Conservation (phyloP, 2,888 invertebrate species). For the Acanthosepion lycidas region DNA sequence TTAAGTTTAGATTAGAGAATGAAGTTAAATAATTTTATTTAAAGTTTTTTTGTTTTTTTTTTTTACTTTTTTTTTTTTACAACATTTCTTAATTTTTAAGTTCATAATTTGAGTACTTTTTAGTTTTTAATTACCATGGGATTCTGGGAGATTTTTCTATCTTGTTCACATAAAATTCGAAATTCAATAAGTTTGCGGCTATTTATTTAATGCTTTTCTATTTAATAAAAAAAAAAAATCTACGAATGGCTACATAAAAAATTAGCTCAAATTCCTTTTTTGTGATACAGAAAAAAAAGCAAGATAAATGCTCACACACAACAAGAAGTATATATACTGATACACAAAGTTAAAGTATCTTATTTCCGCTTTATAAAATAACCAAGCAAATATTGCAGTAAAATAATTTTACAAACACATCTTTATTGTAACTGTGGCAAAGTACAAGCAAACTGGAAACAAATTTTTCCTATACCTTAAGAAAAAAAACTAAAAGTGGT, state of each 20-base stretch:
- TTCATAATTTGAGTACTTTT: background rate
- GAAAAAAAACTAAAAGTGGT: background rate
- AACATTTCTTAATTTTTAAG: background rate
- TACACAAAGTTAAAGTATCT: background rate
- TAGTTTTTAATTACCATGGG: background rate
- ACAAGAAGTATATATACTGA: too few relatives aligned
- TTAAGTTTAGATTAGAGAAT: too few relatives aligned
- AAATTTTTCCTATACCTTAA: background rate
- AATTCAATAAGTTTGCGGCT: background rate
- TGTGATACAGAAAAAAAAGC: background rate
- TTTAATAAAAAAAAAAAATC: background rate
- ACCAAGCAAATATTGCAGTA: background rate
- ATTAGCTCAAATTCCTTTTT: background rate
- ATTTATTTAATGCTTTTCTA: background rate
- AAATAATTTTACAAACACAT: background rate
- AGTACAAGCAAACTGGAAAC: background rate
- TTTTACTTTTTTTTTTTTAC: background rate
- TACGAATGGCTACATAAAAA: background rate
- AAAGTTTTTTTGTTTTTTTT: too few relatives aligned
- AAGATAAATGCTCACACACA: background rate
- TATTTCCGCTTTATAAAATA: conserved; percentile 13
- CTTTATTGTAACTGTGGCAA: background rate
- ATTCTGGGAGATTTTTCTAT: background rate
- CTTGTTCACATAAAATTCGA: background rate
- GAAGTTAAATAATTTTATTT: too few relatives aligned